Conservation (phyloP, 2,113 vertebrate genomes). For the Corythoichthys intestinalis region DNA sequence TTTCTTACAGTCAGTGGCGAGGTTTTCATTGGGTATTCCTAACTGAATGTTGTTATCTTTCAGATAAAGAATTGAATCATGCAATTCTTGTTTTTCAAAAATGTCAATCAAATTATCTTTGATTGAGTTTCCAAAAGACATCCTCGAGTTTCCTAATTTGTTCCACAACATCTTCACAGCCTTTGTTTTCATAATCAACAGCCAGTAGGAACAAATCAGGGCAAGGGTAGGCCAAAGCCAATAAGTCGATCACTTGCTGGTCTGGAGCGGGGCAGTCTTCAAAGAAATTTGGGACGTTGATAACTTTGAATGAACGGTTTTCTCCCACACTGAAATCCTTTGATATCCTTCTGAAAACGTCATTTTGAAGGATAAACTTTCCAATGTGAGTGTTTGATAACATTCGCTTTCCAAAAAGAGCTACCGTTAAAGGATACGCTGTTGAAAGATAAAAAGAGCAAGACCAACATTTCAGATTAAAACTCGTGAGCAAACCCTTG, state of each 20-base stretch:
- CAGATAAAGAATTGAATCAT: not conserved
- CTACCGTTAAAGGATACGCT: not conserved
- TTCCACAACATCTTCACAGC: fast-evolving
- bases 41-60: not conserved
- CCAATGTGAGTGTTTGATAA: not conserved
- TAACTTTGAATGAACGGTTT: no score
- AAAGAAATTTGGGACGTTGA: conserved; percentile 14
- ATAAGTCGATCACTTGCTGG: conserved; percentile 32
- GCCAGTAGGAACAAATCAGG: conserved; percentile 17
- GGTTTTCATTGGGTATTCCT: not conserved
- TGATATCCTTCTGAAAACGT: no score
- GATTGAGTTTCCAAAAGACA: conserved; percentile 5
- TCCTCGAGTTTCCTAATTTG: conserved; percentile 5
- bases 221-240: conserved; percentile 13
- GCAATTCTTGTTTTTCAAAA: not conserved
- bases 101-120: not conserved
- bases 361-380: not conserved
- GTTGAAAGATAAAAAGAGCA: not conserved
- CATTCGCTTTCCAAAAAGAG: conserved; percentile 13
- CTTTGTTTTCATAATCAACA: conserved; percentile 8
- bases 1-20: not conserved
- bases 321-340: not conserved
- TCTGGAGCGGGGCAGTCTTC: not conserved
- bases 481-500: no score
- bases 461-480: not conserved